Base-by-base conservation (phyloP, 2,888 invertebrate genomes). In the Apeira syringaria region DNA sequence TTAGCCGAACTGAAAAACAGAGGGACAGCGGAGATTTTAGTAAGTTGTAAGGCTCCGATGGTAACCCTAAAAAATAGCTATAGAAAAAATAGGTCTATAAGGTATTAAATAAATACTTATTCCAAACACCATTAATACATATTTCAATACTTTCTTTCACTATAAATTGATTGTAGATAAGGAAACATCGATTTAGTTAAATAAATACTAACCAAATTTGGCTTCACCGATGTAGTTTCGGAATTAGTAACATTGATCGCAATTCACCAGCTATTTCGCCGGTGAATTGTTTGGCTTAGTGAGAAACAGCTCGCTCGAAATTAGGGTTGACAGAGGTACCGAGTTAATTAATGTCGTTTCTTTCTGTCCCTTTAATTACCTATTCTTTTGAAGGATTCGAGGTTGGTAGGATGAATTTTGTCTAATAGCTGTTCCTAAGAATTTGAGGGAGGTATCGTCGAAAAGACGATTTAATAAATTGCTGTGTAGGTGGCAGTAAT, bases 321-420 rank as follows among this genome's bases (percentile, higher is more conserved):
- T 40, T 40, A 34, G 45, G 45, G 45, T 46, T 46, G 45, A 40
- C 35, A 36, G 39, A 20, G 20, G 20, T 26, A 22, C 35, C 31
- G 6, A 40, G 39, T 46, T 43, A 43, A 48, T 48, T 48, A 48
- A 48, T 43, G 39, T 32, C 38, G 35, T 36, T 43, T 32, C 35
- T 35, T 43, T 32, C 30, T 33, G 47, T 42, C 33, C 34, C 30
- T 43, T 39, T 36, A 43, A 43, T 48, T 43, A 43, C 30, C 32
- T 20, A 29, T 43, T 43, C 47, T 43, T 48, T 48, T 43, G 47
- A 48, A 32, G 39, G 35, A 22, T 38, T 18, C 11, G 28, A 2
- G 9, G 25, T 37, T 12, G 31, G 17, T 43, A 43, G 24, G 13
- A 28, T 20, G 10, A 26, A 41, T 45, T 33, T 20, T 5, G 20